These are phyloP conservation scores for Plutella xylostella DNA, from an alignment of 2,888 invertebrate species.

Conservation along the genomic window DNA sequence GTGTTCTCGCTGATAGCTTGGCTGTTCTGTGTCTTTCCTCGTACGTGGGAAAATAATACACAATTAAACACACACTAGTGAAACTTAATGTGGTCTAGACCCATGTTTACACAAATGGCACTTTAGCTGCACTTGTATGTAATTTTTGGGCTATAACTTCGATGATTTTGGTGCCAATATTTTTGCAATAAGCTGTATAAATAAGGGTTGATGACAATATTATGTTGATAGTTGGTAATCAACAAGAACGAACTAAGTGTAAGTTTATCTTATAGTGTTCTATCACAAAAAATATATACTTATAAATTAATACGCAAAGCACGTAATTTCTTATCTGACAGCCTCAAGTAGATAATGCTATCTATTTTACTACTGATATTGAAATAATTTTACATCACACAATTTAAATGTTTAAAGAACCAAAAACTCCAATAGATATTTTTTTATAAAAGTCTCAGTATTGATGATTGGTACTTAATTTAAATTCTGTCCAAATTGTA, in stretches of 20 bases:
- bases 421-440: background rate
- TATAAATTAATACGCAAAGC: background rate
- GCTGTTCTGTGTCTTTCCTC: too few species aligned
- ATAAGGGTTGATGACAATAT: background rate
- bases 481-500: constrained; percentile 3
- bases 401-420: background rate
- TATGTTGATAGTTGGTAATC: background rate
- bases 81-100: too few species aligned
- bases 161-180: constrained; percentile 7
- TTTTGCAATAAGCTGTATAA: background rate
- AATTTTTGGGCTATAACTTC: too few species aligned
- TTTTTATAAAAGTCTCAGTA: background rate
- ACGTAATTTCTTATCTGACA: constrained; percentile 2
- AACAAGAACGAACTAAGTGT: too few species aligned
- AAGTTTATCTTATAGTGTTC: background rate
- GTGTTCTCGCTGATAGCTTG: too few species aligned
- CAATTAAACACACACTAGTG: too few species aligned
- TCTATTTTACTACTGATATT: background rate
- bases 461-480: constrained; percentile 4
- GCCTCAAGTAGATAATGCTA: background rate
- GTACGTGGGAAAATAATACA: too few species aligned
- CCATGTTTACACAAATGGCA: too few species aligned
- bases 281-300: background rate
- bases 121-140: too few species aligned
- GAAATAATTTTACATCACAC: background rate